Evolutionary conservation across 2,888 invertebrate genomes (phyloP).

Genomic region (Phragmatobia fuliginosa): DNA sequence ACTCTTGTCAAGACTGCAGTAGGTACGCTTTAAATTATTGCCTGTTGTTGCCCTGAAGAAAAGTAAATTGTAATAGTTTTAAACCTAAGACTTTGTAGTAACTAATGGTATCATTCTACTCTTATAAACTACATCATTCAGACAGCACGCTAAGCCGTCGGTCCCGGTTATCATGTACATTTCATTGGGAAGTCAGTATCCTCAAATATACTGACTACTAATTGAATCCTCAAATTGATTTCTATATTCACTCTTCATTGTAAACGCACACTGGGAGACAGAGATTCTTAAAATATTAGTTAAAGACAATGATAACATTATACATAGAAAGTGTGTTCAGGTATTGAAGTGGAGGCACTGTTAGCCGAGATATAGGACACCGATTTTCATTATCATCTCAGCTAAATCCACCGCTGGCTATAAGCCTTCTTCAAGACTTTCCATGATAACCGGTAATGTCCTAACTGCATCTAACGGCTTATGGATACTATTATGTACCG

Average conservation of each 20-base stretch:
- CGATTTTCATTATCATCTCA: too few relatives aligned
- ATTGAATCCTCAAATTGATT: too few relatives aligned
- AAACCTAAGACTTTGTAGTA: background rate
- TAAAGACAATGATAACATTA: background rate
- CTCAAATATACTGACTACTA: too few relatives aligned
- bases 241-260: background rate
- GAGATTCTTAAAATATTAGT: background rate
- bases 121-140: too few relatives aligned
- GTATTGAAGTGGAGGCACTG: background rate
- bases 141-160: too few relatives aligned
- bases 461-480: too few relatives aligned
- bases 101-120: background rate
- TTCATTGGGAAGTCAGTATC: too few relatives aligned
- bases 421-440: too few relatives aligned
- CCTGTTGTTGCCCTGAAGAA: background rate
- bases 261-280: background rate
- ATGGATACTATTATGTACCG: background rate
- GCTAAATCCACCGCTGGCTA: too few relatives aligned
- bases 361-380: background rate
- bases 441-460: too few relatives aligned
- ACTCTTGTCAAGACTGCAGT: background rate
- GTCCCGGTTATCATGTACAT: too few relatives aligned
- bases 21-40: background rate
- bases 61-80: background rate
- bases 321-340: background rate